Evolutionary conservation across 1,140 invertebrate species (phyloP), one percentile per base, ranked within the genome.

Genomic region (Cherax quadricarinatus): DNA sequence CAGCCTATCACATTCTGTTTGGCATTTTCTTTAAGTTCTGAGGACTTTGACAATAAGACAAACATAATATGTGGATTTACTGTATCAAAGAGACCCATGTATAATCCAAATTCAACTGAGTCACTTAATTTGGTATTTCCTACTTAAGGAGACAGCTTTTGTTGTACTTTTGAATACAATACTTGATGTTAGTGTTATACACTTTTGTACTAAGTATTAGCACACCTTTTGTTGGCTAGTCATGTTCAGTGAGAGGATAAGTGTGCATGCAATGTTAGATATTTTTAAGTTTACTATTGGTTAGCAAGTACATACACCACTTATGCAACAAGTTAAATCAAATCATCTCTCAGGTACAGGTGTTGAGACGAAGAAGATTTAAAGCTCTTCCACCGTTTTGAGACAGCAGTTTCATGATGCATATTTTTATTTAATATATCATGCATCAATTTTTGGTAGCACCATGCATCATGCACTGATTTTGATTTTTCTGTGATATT

Each of bases 381-480:
- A 4, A 30, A 75, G 24, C n/a, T 75, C 70, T 30, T 30, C 70
- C 70, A 75, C 24, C 4, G 70, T n/a, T 5, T 30, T 75, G 21
- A n/a, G 66, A n/a, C 9, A 75, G 24, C 70, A 75, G 24, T 30
- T 75, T 75, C n/a, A 75, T 75, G 70, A 75, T 75, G 70, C n/a
- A 30, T 75, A 16, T 75, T n/a, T 4, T 75, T 75, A 75, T 75
- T 30, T 75, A 12, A 12, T 51, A 24, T 84, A 4, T 85, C 83
- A 85, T 85, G 83, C 83, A 85, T 48, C 48, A 70, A 4, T 21
- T 41, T 14, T 49, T 21, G 62, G 83, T n/a, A 70, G 83, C 62
- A 41, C 49, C 83, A 85, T 85, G 83, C 83, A 85, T 85, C 83
- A 85, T 85, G 83, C 83, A 85, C 5, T 18, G 70, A 75, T n/a